These are phyloP conservation scores for Cheilosia urbana DNA, from an alignment of 2,888 invertebrate genomes.

Conservation along the genomic window DNA sequence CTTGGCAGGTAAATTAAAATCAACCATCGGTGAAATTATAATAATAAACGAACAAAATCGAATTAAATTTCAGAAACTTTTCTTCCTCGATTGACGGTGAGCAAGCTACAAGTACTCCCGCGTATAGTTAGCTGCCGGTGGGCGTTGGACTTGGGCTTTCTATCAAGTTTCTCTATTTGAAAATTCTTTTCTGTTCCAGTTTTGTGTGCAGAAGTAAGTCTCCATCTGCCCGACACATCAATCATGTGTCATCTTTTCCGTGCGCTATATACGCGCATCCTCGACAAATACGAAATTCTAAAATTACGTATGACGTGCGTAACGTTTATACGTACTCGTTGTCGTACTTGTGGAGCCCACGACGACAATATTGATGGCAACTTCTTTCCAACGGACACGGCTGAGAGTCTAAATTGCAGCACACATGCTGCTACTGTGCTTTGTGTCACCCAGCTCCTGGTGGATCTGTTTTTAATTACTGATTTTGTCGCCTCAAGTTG, in stretches of 20 bases:
- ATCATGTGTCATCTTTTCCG: constrained; percentile 66
- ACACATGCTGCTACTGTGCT: constrained; percentile 1
- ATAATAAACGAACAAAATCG: constrained; percentile 45
- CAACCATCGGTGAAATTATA: constrained; percentile 54
- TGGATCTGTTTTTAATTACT: constrained; percentile 70
- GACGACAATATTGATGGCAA: constrained; percentile 26
- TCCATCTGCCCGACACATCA: constrained; percentile 71
- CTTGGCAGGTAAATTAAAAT: constrained; percentile 63
- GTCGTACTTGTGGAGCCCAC: constrained; percentile 1
- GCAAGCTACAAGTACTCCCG: neutral
- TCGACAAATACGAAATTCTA: constrained; percentile 49
- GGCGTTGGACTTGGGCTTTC: constrained; percentile 28
- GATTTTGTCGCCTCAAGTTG: constrained; percentile 57
- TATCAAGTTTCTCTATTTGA: neutral
- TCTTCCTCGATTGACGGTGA: constrained; percentile 41
- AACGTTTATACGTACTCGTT: neutral
- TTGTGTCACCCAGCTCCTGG: constrained; percentile 39
- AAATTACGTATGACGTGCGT: constrained; percentile 66
- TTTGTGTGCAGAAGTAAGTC: constrained; percentile 43
- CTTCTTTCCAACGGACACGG: constrained; percentile 27
- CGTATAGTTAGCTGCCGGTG: constrained; percentile 21
- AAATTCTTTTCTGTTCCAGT: constrained; percentile 43
- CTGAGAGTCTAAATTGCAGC: constrained; percentile 29
- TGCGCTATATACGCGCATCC: constrained; percentile 30
- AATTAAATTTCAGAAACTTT: constrained; percentile 22